phyloP scores from a whole-genome alignment of 2,888 invertebrate genomes.

The Drosophila pseudotakahashii region DNA sequence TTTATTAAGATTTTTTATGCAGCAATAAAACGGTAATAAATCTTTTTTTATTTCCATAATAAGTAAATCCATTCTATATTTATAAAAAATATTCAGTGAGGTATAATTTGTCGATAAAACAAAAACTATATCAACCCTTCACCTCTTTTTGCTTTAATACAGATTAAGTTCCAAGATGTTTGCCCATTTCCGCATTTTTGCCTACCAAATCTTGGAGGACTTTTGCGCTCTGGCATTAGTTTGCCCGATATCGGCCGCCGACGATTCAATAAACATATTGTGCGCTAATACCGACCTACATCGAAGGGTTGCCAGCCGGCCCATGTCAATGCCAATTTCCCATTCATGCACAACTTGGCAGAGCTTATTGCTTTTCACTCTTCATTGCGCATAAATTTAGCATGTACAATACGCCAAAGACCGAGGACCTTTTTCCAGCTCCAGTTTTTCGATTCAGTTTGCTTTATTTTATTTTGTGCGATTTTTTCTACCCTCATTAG shows the following conservation, averaged over 20 bases:
- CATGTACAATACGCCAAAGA: constrained; percentile 59
- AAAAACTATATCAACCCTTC: not conserved
- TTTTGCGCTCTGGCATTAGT: constrained; percentile 1
- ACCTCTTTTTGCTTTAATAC: not conserved
- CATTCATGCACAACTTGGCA: constrained; percentile 77
- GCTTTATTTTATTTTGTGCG: constrained; percentile 18
- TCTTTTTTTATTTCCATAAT: too few species aligned
- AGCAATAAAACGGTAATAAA: too few species aligned
- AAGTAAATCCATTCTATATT: too few species aligned
- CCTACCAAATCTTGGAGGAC: not conserved
- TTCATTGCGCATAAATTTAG: constrained; percentile 77
- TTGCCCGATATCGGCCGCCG: constrained; percentile 11
- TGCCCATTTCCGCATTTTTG: not conserved
- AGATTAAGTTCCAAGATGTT: not conserved
- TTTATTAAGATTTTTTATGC: too few species aligned
- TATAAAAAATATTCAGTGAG: not conserved
- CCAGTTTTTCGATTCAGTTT: not conserved
- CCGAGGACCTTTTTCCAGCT: constrained; percentile 2
- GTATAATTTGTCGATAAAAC: not conserved
- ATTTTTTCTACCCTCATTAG: constrained; percentile 61
- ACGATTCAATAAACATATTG: constrained; percentile 59
- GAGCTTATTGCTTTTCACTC: constrained; percentile 78
- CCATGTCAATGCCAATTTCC: constrained; percentile 71
- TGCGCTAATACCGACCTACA: constrained; percentile 27
- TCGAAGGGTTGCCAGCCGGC: constrained; percentile 21